phyloP scores from a whole-genome alignment of 1,140 invertebrate species.

The Pectinophora gossypiella region DNA sequence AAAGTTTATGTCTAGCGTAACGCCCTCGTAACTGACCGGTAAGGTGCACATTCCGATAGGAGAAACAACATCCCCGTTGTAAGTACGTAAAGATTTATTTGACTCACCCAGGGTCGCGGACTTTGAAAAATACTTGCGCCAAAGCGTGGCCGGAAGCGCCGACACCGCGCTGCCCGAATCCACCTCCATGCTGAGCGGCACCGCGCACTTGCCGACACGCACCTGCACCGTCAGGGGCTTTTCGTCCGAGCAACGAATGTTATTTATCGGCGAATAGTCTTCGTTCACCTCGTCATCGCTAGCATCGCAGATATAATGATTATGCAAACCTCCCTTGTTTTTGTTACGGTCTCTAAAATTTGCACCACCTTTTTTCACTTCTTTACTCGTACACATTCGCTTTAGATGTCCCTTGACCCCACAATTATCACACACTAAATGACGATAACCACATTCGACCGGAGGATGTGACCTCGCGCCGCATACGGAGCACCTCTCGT shows the following conservation, averaged over 20 bases:
- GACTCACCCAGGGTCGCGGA: background rate
- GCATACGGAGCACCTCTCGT: background rate
- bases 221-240: background rate
- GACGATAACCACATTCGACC: background rate
- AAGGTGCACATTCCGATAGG: background rate
- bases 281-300: background rate
- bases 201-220: too few relatives aligned
- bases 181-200: background rate
- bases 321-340: background rate
- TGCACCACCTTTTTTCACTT: background rate
- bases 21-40: background rate
- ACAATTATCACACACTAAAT: background rate
- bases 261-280: background rate
- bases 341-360: too few relatives aligned
- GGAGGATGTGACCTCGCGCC: background rate
- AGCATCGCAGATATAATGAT: background rate
- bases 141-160: background rate
- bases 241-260: background rate
- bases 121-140: background rate
- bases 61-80: background rate
- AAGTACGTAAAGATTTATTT: background rate
- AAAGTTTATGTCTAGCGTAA: background rate
- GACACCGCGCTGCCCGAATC: background rate
- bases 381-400: background rate
- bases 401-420: background rate